Base-by-base conservation (phyloP, 2,888 invertebrate genomes). In the Lordiphosa andalusiaca region DNA sequence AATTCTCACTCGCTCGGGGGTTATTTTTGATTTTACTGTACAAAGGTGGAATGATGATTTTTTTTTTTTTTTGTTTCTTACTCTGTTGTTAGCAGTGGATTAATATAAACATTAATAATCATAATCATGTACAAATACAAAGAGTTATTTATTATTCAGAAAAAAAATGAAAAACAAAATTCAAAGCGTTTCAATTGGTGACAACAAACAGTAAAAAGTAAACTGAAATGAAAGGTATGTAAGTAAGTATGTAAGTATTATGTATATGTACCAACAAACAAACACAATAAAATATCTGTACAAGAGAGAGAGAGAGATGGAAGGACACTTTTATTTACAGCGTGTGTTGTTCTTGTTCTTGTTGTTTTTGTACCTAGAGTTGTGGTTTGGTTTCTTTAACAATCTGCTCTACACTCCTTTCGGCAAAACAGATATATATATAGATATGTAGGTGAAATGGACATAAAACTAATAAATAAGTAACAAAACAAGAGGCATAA, bases 81-180 rank as follows among this genome's bases (percentile, higher is more conserved):
- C 81, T 76, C 68, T 33, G 57, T 58, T 73, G 74, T 80, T 72
- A 75, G 76, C 69, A 83, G 71, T 83, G 63, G 70, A 71, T 77
- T 73, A 72, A 69, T 80, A 77, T 83, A 81, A 84, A 84, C 75
- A 75, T 82, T 77, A 78, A 82, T 75, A 82, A 82, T 78, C 61
- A 70, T 77, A 77, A 77, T 77, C 72, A 77, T 76, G 54, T 62
- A 56, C 75, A 78, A 82, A 73, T 77, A 77, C 82, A 82, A 74
- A 78, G 68, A 71, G 71, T 73, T 75, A 69, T 71, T 69, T 54
- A 63, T 48, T 30, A 30, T 30, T 30, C 30, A 30, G 30, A 30
- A 30, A 30, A 30, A 30, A 30, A 30, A 30, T 30, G 3, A 30
- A 30, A 30, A 25, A 41, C 25, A 41, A 41, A 71, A 53, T 77